Conservation (phyloP, 2,888 invertebrate species). For the Buathra laborator region DNA sequence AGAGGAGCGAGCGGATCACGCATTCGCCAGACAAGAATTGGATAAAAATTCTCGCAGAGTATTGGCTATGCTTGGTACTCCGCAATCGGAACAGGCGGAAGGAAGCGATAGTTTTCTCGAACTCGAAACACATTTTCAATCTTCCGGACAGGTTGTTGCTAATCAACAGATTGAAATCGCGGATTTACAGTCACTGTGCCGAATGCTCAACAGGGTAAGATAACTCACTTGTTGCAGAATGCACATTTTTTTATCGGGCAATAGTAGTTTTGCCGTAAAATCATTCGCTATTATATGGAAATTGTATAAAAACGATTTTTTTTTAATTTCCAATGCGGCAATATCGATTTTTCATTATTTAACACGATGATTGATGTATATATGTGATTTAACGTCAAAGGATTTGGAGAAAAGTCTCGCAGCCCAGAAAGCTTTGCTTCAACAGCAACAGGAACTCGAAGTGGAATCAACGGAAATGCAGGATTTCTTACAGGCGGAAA, state of each 20-base stretch:
- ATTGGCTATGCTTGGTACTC: slow-evolving; percentile 87
- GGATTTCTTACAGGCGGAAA: slow-evolving; percentile 95
- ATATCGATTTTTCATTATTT: no score
- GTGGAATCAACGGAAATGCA: slow-evolving; percentile 93
- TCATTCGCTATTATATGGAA: no score
- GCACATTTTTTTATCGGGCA: background rate
- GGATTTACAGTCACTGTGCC: slow-evolving; percentile 89
- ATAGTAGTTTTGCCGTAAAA: slow-evolving; percentile 7
- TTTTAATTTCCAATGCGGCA: no score
- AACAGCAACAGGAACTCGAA: slow-evolving; percentile 92
- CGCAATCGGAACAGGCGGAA: slow-evolving; percentile 84
- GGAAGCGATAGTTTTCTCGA: slow-evolving; percentile 91
- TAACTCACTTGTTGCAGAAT: background rate
- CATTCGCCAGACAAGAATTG: slow-evolving; percentile 91
- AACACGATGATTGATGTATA: slow-evolving; percentile 8
- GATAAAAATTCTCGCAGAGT: slow-evolving; percentile 91
- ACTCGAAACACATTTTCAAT: slow-evolving; percentile 91
- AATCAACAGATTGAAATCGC: slow-evolving; percentile 92
- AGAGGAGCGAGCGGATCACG: slow-evolving; percentile 90
- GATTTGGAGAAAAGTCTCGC: slow-evolving; percentile 90
- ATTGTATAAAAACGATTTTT: no score
- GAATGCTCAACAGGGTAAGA: slow-evolving; percentile 90
- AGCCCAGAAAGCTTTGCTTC: slow-evolving; percentile 89
- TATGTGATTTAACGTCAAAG: slow-evolving; percentile 80
- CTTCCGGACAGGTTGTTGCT: slow-evolving; percentile 91